phyloP scores from a whole-genome alignment of 2,113 vertebrate genomes.

The Daubentonia madagascariensis region DNA sequence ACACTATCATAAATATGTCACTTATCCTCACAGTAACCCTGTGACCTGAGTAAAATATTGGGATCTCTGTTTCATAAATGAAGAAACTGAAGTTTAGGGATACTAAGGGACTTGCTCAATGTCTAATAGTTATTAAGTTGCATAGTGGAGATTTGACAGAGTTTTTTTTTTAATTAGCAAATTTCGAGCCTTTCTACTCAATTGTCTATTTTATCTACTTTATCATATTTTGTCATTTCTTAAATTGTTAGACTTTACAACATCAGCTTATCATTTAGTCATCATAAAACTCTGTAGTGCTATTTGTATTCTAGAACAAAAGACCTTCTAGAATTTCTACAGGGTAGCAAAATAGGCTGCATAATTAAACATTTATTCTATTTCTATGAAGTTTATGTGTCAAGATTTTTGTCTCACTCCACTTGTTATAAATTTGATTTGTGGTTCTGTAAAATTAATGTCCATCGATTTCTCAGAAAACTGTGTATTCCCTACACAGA shows the following conservation, averaged over 20 bases:
- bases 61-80: neutral
- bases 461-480: conserved; percentile 61
- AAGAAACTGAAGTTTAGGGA: conserved; percentile 10
- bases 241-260: conserved; percentile 40
- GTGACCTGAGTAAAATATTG: conserved; percentile 16
- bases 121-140: neutral
- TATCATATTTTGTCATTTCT: conserved; percentile 32
- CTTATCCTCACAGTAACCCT: neutral
- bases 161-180: conserved; percentile 29
- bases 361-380: conserved; percentile 48
- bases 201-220: conserved; percentile 24
- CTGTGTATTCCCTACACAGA: neutral
- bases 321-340: conserved; percentile 20
- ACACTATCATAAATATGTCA: neutral
- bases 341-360: conserved; percentile 11
- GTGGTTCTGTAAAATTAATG: conserved; percentile 61
- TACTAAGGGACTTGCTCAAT: conserved; percentile 1
- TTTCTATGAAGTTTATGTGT: conserved; percentile 36
- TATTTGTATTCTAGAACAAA: conserved; percentile 1
- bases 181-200: conserved; percentile 13
- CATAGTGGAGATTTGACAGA: neutral
- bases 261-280: conserved; percentile 23
- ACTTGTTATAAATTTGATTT: conserved; percentile 59
- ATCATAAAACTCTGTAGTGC: neutral
- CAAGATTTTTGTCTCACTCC: conserved; percentile 54